These are phyloP conservation scores for Papilio polyxenes DNA, from an alignment of 1,140 invertebrate genomes.

Conservation along the genomic window DNA sequence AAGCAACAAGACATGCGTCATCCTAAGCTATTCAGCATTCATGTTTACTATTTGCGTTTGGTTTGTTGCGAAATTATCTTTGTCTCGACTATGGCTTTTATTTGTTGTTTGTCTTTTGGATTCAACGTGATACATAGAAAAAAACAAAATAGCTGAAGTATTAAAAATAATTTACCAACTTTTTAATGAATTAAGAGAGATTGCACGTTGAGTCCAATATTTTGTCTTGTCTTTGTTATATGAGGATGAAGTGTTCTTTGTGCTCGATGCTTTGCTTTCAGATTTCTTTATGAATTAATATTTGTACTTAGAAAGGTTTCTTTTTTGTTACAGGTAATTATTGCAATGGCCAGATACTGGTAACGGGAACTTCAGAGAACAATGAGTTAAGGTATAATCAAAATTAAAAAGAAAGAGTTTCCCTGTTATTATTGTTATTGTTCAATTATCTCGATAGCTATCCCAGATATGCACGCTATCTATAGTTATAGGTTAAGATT, in stretches of 20 bases:
- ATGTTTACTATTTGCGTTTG: neutral
- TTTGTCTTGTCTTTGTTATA: neutral
- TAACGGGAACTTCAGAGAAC: neutral
- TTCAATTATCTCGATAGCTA: neutral
- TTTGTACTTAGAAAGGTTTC: neutral
- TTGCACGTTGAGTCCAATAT: neutral
- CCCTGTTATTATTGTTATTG: neutral
- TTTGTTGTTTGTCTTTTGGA: neutral
- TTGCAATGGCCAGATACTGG: neutral
- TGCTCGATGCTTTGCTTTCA: neutral
- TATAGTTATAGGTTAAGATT: neutral
- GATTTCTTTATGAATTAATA: neutral
- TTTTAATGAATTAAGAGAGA: no score
- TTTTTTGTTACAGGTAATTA: constrained; percentile 15
- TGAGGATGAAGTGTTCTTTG: neutral
- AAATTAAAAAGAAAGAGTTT: neutral
- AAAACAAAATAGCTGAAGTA: neutral
- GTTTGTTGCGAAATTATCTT: neutral
- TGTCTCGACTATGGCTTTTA: neutral
- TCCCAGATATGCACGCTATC: neutral
- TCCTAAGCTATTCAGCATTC: neutral
- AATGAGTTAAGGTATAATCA: neutral
- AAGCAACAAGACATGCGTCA: constrained; percentile 10
- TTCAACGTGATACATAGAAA: neutral
- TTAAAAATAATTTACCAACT: no score